phyloP scores from a whole-genome alignment of 2,888 invertebrate genomes.

The Polydrusus cervinus region DNA sequence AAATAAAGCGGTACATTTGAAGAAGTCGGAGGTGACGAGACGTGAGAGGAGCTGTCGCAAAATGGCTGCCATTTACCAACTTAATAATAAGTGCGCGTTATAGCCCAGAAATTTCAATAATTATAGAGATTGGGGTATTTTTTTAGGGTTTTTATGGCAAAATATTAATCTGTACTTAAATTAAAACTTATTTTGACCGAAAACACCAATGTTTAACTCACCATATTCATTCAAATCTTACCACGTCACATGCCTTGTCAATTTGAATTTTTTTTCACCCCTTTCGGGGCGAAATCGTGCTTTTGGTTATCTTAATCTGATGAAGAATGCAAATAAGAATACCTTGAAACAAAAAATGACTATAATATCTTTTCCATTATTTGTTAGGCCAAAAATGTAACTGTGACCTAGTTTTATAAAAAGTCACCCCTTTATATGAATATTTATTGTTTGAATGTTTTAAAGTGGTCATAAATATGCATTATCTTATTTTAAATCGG shows the following conservation, averaged over 20 bases:
- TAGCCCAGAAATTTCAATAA: conserved; percentile 52
- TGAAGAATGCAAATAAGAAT: background rate
- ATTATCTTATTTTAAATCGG: background rate
- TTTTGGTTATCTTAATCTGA: background rate
- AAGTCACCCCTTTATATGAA: conserved; percentile 19
- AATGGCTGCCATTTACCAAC: conserved; percentile 67
- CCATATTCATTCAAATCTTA: conserved; percentile 4
- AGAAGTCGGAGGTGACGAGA: conserved; percentile 67
- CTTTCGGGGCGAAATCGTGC: background rate
- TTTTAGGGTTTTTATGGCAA: conserved; percentile 34
- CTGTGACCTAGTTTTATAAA: conserved; percentile 4
- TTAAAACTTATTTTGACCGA: background rate
- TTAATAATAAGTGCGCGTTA: conserved; percentile 61
- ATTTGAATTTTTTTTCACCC: conserved; percentile 25
- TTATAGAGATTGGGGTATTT: conserved; percentile 42
- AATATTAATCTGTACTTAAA: background rate
- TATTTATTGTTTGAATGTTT: background rate
- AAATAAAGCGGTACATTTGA: conserved; percentile 61
- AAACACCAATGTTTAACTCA: background rate
- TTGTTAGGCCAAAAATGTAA: background rate
- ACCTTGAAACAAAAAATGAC: background rate
- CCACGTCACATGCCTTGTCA: conserved; percentile 19
- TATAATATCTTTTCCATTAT: background rate
- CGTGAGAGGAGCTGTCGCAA: conserved; percentile 65
- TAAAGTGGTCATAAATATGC: background rate